Evolutionary conservation across 2,888 invertebrate genomes (phyloP).

Genomic region (Globia sparganii): DNA sequence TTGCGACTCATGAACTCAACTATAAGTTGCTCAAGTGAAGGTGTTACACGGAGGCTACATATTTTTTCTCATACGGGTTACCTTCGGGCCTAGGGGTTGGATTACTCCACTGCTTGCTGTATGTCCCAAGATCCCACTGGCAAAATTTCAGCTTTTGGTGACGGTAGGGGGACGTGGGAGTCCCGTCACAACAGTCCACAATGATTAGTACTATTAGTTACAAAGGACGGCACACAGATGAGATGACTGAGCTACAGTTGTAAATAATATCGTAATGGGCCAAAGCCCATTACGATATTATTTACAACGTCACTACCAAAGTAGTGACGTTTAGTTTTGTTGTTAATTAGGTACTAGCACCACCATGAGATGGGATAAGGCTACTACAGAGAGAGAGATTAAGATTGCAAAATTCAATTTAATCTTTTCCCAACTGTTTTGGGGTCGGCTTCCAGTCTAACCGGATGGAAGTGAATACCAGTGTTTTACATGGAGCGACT

Average conservation of each 20-base stretch:
- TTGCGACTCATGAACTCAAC: background rate
- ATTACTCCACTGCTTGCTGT: background rate
- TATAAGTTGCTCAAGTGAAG: background rate
- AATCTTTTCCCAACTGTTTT: background rate
- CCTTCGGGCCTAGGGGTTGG: background rate
- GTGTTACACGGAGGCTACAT: background rate
- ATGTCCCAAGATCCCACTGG: background rate
- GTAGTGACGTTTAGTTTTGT: background rate
- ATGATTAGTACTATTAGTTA: background rate
- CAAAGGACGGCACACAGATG: background rate
- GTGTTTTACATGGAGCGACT: background rate
- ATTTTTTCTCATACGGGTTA: background rate
- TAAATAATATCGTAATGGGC: no score
- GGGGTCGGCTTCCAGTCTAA: background rate
- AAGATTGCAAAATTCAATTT: background rate
- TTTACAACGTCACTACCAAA: no score
- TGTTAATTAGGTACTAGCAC: background rate
- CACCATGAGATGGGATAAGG: background rate
- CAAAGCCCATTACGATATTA: no score
- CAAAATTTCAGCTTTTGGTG: background rate
- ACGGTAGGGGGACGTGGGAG: background rate
- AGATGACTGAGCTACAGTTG: background rate
- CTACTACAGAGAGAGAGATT: background rate
- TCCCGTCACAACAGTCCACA: background rate
- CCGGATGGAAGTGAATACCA: no score